Base-by-base conservation (phyloP, 1,140 invertebrate species). In the Papilio glaucus region DNA sequence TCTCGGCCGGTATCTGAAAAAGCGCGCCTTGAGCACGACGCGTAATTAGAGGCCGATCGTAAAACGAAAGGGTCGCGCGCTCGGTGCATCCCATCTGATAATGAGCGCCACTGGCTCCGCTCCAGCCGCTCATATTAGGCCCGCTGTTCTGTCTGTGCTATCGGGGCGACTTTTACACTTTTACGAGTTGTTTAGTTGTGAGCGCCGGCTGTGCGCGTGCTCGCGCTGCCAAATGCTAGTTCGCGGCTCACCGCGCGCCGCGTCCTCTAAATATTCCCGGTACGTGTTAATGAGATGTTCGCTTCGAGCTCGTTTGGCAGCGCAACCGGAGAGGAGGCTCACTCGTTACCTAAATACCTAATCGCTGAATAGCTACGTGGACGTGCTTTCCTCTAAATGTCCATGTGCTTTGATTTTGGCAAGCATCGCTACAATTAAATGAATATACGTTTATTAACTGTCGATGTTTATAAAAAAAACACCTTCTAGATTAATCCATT, bases 141-240 rank as follows among this genome's bases (percentile, higher is more conserved):
- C 83, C 84, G 77, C 83, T 78, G 76, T 74, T 75, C 49, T 49
- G n/a, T 13, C 45, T n/a, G 84, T 77, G 86, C 87, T 90, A 92
- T 92, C 90, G 89, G 88, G 88, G 89, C 87, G 87, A 91, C 83
- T 92, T 92, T 92, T 92, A 91, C 90, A 90, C 90, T 92, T 92
- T 92, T 91, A 92, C 87, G 90, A 91, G 86, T 91, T 90, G 89
- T 91, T 92, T 90, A 91, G 90, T 90, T 91, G 85, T 85, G 84
- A 84, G 76, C 83, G 83, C 86, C 85, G 82, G 88, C 86, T 77
- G 84, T 78, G 78, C 73, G 80, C 76, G 76, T 83, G 84, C 79
- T 79, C 77, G 76, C 87, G 79, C 85, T 92, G 90, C 90, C 90
- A 92, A 92, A 90, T 91, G 85, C 86, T 86, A 87, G 87, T 90